Evolutionary conservation across 37 sponge, comb jelly and placozoan species (phyloP).

Genomic region (Diacarnus erythraeanus): DNA sequence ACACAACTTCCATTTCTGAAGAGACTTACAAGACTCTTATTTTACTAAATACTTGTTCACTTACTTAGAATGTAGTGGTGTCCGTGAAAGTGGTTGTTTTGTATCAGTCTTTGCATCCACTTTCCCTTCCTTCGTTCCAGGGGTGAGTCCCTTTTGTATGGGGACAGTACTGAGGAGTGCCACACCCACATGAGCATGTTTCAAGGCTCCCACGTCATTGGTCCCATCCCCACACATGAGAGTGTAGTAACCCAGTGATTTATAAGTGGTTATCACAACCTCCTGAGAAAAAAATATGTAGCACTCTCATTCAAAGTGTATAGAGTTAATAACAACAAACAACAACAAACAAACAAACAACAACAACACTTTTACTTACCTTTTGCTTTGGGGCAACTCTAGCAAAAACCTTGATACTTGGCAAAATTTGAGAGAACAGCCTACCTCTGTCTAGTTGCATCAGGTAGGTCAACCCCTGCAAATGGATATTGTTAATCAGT

Average conservation of each 20-base stretch:
- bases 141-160: conserved; percentile 3
- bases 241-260: conserved; percentile 72
- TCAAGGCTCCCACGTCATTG: conserved; percentile 98
- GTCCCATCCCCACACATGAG: conserved; percentile 99
- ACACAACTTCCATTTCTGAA: not conserved
- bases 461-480: conserved; percentile 63
- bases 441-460: not conserved
- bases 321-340: not conserved
- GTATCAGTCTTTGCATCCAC: not conserved
- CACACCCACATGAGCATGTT: conserved; percentile 97
- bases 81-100: not conserved
- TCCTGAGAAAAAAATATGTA: conserved; percentile 56
- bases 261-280: conserved; percentile 72
- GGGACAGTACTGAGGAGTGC: conserved; percentile 52
- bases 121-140: not conserved
- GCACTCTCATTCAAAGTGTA: no score
- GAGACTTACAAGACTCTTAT: not conserved
- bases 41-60: not conserved
- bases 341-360: not conserved
- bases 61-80: not conserved
- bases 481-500: conserved; percentile 4
- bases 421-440: conserved; percentile 57
- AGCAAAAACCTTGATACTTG: conserved; percentile 88
- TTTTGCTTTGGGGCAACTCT: conserved; percentile 97
- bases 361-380: conserved; percentile 17